A percentile compares a stretch with the other conserved stretches of the same genome.
Conservation (phyloP, 2,113 vertebrate species). For the Collichthys lucidus region DNA sequence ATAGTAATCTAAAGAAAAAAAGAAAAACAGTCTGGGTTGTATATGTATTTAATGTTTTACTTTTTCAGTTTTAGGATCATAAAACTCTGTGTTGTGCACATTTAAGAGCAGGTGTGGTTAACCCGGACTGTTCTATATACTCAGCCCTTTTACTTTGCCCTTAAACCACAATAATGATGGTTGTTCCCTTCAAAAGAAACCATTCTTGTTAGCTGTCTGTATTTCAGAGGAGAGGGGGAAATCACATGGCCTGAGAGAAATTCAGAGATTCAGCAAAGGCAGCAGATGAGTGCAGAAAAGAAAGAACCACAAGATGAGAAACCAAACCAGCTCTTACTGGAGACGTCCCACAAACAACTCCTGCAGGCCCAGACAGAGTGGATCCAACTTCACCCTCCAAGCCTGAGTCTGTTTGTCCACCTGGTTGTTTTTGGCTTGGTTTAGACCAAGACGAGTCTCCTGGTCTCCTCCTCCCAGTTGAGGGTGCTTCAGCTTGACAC, state of each 20-base stretch:
- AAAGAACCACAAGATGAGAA: conserved; percentile 67
- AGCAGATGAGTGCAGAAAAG: conserved; percentile 48
- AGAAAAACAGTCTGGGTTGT: conserved; percentile 42
- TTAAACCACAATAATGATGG: conserved; percentile 63
- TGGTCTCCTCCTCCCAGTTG: conserved; percentile 29
- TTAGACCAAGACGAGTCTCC: conserved; percentile 33
- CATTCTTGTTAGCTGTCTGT: conserved; percentile 38
- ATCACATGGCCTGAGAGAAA: conserved; percentile 41
- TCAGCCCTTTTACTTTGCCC: conserved; percentile 60
- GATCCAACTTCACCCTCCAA: conserved; percentile 50
- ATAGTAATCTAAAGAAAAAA: conserved; percentile 36
- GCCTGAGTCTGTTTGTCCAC: conserved; percentile 74
- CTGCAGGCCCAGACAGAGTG: conserved; percentile 63
- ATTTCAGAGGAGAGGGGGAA: conserved; percentile 44
- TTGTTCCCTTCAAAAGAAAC: conserved; percentile 56
- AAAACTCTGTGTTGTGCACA: conserved; percentile 4
- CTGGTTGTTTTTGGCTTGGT: conserved; percentile 68
- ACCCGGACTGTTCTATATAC: conserved; percentile 48
- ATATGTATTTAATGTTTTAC: conserved; percentile 9
- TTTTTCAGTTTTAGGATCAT: conserved; percentile 17
- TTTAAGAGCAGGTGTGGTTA: conserved; percentile 63
- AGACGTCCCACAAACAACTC: conserved; percentile 67
- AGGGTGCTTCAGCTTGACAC: conserved; percentile 32
- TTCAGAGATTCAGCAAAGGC: conserved; percentile 50
- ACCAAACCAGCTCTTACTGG: conserved; percentile 58